Percentiles rank a stretch among this genome's conserved stretches.
Evolutionary conservation across 92 coral and sea anemone genomes (phyloP).

Genomic region (Palythoa grandis): DNA sequence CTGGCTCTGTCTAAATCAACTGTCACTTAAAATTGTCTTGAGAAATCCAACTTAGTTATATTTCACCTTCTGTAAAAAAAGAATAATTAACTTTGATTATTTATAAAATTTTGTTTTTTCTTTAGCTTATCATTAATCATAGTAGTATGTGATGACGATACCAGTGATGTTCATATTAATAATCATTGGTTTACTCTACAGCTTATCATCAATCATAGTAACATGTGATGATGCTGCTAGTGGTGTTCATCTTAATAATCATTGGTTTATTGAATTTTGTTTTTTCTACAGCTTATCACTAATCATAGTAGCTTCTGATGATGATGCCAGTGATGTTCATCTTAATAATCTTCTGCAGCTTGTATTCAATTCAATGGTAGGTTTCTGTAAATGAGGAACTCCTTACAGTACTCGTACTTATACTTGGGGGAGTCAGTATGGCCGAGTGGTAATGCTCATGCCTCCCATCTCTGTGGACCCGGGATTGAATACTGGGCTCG

Average conservation of each 20-base stretch:
- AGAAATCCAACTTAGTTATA: no score
- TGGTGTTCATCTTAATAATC: no score
- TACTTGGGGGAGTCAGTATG: no score
- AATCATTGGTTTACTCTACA: background rate
- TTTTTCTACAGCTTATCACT: constrained; percentile 75
- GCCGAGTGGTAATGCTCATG: background rate
- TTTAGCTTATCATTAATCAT: constrained; percentile 81
- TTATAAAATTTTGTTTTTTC: background rate
- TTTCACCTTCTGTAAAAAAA: no score
- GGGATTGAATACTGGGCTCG: no score
- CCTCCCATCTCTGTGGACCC: no score
- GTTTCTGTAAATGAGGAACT: background rate
- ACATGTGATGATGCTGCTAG: background rate
- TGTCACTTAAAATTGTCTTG: no score
- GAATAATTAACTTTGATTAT: no score
- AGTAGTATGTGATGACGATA: constrained; percentile 79
- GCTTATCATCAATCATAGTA: background rate
- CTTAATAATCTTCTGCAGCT: constrained; percentile 72
- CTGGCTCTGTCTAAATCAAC: no score
- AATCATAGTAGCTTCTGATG: constrained; percentile 82
- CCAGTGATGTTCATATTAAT: constrained; percentile 81
- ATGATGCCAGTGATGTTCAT: constrained; percentile 82
- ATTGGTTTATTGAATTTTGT: background rate
- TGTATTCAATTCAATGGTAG: constrained; percentile 87
- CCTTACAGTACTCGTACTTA: no score